Percentiles rank a stretch among this genome's conserved stretches.
phyloP scores from a whole-genome alignment of 2,113 vertebrate genomes.

The Cyanoramphus novaezelandiae region DNA sequence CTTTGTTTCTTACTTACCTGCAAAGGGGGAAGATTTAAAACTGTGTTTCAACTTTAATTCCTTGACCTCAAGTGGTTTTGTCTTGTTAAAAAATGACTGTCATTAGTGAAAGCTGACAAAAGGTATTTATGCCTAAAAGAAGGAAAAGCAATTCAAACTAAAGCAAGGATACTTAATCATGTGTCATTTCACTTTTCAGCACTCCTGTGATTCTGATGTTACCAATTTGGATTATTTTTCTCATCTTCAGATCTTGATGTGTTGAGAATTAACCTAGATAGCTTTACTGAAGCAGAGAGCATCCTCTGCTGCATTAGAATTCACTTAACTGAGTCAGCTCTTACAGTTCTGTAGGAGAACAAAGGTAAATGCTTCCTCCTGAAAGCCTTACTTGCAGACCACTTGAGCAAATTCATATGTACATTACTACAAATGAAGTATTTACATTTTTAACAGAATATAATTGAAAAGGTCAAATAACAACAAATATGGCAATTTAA shows the following conservation, averaged over 20 bases:
- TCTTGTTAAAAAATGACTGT: neutral
- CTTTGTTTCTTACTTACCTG: neutral
- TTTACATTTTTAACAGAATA: constrained; percentile 38
- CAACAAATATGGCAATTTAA: constrained; percentile 25
- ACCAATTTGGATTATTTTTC: neutral
- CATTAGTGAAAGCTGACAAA: neutral
- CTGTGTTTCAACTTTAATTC: neutral
- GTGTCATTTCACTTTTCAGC: neutral
- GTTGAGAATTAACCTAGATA: neutral
- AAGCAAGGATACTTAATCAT: neutral
- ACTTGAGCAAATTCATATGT: neutral
- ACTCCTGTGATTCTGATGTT: rapidly evolving
- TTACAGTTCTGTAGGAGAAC: neutral
- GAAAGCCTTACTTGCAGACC: neutral
- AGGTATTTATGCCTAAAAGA: neutral
- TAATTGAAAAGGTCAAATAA: constrained; percentile 20
- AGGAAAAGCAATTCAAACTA: neutral
- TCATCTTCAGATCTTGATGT: neutral
- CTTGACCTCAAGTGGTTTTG: neutral
- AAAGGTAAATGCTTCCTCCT: neutral
- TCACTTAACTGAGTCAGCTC: neutral
- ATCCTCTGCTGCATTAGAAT: neutral
- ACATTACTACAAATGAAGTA: neutral
- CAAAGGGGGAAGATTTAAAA: neutral
- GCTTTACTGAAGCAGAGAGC: neutral